Percentiles rank a stretch among this genome's conserved stretches.
phyloP scores from a whole-genome alignment of 2,113 vertebrate species.

The Cyprinodon variegatus region DNA sequence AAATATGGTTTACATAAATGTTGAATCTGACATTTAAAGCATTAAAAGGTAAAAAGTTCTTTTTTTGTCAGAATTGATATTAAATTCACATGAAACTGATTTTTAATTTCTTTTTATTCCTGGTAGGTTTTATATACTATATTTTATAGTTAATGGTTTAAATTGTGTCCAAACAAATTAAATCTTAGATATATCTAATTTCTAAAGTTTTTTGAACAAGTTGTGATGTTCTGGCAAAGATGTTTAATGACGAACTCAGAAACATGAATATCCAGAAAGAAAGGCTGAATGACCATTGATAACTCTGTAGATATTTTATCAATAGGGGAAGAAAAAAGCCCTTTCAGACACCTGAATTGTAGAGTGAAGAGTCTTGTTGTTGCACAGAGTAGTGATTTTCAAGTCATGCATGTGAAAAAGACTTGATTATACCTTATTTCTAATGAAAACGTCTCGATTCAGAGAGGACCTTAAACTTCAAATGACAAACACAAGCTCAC shows the following conservation, averaged over 20 bases:
- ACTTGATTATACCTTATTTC: not conserved
- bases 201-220: not conserved
- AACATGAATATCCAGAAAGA: not conserved
- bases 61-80: no score
- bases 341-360: not conserved
- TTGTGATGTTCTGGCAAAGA: not conserved
- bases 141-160: not conserved
- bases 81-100: not conserved
- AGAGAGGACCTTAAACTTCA: not conserved
- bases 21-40: no score
- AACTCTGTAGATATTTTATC: not conserved
- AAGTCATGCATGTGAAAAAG: not conserved
- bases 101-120: not conserved
- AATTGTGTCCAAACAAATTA: not conserved
- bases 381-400: not conserved
- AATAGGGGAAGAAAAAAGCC: not conserved
- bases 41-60: no score
- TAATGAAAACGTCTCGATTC: not conserved
- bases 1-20: not conserved
- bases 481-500: not conserved
- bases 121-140: not conserved
- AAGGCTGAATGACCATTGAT: not conserved
- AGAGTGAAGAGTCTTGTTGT: not conserved
- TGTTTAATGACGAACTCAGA: not conserved
- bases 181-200: not conserved